phyloP scores from a whole-genome alignment of 2,113 vertebrate species.

The Megaceryle torquata region DNA sequence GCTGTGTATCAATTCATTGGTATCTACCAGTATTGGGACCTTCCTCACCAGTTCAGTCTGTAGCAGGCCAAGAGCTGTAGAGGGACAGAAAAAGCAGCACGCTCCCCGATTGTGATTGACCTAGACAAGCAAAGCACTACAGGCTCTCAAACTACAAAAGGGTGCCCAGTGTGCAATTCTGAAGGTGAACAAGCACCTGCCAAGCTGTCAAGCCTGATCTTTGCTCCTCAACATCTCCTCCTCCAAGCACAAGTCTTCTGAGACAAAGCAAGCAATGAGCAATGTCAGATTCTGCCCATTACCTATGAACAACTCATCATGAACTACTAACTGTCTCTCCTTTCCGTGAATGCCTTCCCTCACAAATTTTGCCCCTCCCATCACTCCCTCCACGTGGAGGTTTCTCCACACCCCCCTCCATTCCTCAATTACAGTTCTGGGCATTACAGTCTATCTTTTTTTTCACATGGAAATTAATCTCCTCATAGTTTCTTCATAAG shows the following conservation, averaged over 20 bases:
- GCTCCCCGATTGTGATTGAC: background rate
- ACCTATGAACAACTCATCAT: background rate
- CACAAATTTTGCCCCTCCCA: background rate
- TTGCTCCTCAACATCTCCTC: background rate
- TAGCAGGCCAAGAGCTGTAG: background rate
- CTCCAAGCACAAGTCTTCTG: background rate
- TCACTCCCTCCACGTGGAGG: background rate
- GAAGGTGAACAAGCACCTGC: background rate
- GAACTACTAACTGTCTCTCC: background rate
- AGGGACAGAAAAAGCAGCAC: background rate
- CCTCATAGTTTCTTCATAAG: background rate
- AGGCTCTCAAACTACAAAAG: background rate
- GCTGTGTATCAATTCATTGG: background rate
- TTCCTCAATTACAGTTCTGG: background rate
- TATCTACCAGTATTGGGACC: background rate
- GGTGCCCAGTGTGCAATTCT: background rate
- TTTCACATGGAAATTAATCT: background rate
- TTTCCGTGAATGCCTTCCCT: background rate
- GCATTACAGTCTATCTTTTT: background rate
- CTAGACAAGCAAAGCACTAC: background rate
- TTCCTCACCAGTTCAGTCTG: background rate
- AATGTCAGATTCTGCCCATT: background rate
- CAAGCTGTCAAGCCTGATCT: background rate
- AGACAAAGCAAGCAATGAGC: background rate
- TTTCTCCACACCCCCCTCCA: background rate